phyloP scores from a whole-genome alignment of 1,140 invertebrate genomes.

The Caerostris extrusa region DNA sequence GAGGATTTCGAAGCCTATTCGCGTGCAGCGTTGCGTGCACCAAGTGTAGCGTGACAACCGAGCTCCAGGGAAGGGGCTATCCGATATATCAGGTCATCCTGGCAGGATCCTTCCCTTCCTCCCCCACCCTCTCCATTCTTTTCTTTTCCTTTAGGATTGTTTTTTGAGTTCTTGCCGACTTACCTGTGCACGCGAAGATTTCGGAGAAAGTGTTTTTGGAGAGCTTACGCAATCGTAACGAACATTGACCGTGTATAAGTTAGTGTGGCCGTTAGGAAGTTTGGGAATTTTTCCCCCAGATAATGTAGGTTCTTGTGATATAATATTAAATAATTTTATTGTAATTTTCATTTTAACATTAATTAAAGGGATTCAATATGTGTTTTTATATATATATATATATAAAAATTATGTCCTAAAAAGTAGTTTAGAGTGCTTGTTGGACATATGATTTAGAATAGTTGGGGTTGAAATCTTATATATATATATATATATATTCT shows the following conservation, averaged over 20 bases:
- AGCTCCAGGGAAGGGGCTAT: conserved; percentile 8
- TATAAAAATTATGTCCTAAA: no score
- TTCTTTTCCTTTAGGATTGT: neutral
- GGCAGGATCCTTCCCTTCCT: conserved; percentile 37
- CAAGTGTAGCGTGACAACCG: conserved; percentile 65
- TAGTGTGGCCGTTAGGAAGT: neutral
- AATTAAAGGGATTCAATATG: no score
- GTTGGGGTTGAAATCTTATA: no score
- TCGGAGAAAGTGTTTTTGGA: conserved; percentile 54
- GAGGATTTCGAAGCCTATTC: conserved; percentile 32
- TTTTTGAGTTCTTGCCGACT: conserved; percentile 1
- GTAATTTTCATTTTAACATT: no score
- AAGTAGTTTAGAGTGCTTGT: no score
- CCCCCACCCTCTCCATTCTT: neutral
- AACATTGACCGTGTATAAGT: conserved; percentile 66
- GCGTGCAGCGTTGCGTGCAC: conserved; percentile 61
- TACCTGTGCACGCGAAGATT: conserved; percentile 7
- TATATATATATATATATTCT: no score
- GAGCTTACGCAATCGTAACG: conserved; percentile 61
- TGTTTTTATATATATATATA: no score
- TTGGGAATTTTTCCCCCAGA: no score
- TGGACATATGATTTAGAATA: no score
- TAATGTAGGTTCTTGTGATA: no score
- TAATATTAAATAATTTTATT: no score
- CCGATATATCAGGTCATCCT: conserved; percentile 68